Conservation (phyloP, 2,888 invertebrate genomes). For the Cartodere bifasciata region DNA sequence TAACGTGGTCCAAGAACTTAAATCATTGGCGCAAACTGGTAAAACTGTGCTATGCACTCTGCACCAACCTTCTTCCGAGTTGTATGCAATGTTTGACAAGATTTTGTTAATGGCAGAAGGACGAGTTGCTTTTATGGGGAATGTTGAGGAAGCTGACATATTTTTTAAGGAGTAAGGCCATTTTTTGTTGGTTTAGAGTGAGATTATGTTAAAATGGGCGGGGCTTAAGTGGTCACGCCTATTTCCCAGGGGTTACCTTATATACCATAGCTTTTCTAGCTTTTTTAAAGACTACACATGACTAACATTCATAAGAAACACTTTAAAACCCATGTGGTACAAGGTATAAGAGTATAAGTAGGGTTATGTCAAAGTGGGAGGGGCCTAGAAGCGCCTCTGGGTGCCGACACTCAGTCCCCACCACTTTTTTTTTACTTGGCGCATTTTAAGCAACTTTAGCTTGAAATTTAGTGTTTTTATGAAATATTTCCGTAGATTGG, state of each 20-base stretch:
- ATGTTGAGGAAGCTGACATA: slow-evolving; percentile 59
- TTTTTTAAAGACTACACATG: no score
- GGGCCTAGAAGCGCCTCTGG: no score
- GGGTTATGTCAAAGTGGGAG: no score
- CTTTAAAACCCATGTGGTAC: no score
- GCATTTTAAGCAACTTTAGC: no score
- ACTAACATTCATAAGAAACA: no score
- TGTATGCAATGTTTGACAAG: slow-evolving; percentile 82
- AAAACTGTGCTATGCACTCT: slow-evolving; percentile 88
- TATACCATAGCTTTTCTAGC: no score
- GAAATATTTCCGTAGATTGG: slow-evolving; percentile 50
- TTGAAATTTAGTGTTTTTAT: no score
- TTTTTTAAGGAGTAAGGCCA: slow-evolving; percentile 66
- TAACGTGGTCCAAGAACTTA: slow-evolving; percentile 71
- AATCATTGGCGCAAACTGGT: slow-evolving; percentile 62
- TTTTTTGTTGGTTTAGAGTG: slow-evolving; percentile 10
- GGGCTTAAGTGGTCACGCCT: not conserved
- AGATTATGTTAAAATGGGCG: not conserved
- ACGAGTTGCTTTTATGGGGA: slow-evolving; percentile 76
- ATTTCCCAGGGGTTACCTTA: not conserved
- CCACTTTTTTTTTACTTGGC: no score
- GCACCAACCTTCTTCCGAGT: slow-evolving; percentile 89
- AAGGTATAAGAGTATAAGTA: no score
- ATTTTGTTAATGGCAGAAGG: slow-evolving; percentile 86
- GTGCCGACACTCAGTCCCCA: no score